Percentiles rank a stretch among this genome's conserved stretches.
These are phyloP conservation scores for Vanessa atalanta DNA, from an alignment of 1,140 invertebrate genomes.

Conservation along the genomic window DNA sequence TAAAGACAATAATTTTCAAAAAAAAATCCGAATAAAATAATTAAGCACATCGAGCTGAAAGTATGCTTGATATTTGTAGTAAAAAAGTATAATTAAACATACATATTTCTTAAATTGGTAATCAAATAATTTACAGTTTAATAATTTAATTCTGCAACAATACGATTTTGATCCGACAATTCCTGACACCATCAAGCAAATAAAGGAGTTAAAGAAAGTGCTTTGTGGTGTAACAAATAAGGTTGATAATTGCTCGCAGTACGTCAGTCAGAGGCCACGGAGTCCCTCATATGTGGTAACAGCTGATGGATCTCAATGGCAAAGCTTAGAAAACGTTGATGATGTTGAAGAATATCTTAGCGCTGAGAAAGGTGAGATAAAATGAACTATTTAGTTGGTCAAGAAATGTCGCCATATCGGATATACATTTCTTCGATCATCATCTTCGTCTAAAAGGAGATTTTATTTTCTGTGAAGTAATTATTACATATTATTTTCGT, in stretches of 20 bases:
- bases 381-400: background rate
- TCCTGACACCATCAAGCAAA: constrained; percentile 42
- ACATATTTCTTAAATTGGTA: background rate
- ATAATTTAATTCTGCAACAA: constrained; percentile 45
- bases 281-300: constrained; percentile 31
- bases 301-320: constrained; percentile 47
- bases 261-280: constrained; percentile 19
- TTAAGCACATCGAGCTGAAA: no score
- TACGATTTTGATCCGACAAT: constrained; percentile 46
- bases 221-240: constrained; percentile 39
- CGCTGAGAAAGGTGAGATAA: constrained; percentile 13
- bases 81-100: no score
- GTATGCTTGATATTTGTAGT: no score
- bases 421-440: no score
- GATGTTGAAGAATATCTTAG: constrained; percentile 48
- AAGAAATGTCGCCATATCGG: no score
- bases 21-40: no score
- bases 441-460: background rate
- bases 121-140: constrained; percentile 43
- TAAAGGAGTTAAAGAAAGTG: constrained; percentile 42
- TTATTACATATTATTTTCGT: no score
- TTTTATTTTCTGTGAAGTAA: no score
- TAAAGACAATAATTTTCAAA: no score
- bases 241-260: constrained; percentile 50
- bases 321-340: constrained; percentile 48